Evolutionary conservation across 2,888 invertebrate species (phyloP).

Genomic region (Eulithis testata): DNA sequence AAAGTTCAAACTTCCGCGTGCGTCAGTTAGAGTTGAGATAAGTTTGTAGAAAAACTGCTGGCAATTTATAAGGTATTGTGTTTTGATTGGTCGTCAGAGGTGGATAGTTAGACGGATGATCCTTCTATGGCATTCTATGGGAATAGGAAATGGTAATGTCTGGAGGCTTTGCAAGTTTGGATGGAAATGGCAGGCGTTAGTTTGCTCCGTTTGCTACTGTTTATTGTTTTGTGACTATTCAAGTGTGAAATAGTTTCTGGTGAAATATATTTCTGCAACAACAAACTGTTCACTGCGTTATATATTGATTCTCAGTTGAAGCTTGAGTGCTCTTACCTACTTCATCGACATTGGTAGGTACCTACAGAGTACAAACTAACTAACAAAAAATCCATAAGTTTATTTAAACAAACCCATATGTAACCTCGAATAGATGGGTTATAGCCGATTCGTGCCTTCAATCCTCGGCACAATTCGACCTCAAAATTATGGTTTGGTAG

Average conservation of each 20-base stretch:
- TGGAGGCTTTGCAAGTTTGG: conserved; percentile 67
- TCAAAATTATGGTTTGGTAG: no score
- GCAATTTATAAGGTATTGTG: conserved; percentile 83
- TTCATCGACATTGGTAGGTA: no score
- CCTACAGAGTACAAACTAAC: no score
- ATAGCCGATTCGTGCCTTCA: no score
- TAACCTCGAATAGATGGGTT: no score
- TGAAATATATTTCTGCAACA: background rate
- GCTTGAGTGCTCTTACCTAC: no score
- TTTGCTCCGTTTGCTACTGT: conserved; percentile 61
- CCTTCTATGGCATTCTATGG: conserved; percentile 65
- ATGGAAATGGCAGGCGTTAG: conserved; percentile 65
- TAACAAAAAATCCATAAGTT: no score
- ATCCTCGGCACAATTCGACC: no score
- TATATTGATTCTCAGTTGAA: no score
- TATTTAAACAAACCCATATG: no score
- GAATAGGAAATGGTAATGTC: conserved; percentile 77
- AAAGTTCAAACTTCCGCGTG: conserved; percentile 23
- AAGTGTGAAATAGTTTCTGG: conserved; percentile 13
- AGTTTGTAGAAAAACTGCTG: conserved; percentile 40
- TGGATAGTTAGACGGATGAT: conserved; percentile 71
- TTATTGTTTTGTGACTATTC: conserved; percentile 66
- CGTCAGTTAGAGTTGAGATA: conserved; percentile 4
- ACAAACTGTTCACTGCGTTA: no score
- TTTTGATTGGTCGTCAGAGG: conserved; percentile 75